These are phyloP conservation scores for Hybognathus amarus DNA, from an alignment of 2,797 vertebrate species.

Conservation along the genomic window DNA sequence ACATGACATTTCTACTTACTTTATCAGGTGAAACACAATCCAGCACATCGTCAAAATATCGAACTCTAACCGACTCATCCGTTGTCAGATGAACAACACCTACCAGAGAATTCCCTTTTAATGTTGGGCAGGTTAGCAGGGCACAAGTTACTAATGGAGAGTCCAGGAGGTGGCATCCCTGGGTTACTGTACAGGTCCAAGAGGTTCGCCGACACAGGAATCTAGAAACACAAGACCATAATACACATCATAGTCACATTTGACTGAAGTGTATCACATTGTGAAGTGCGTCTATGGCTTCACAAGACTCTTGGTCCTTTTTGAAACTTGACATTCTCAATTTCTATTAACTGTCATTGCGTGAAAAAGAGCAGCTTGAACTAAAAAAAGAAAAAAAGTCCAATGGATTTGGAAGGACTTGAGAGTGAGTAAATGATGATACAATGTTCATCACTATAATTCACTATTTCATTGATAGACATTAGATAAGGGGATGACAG, in stretches of 20 bases:
- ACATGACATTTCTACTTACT: neutral
- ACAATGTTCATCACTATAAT: neutral
- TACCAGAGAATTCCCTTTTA: slow-evolving; percentile 98
- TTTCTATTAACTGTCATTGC: neutral
- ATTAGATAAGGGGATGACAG: slow-evolving; percentile 10
- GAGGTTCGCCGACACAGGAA: slow-evolving; percentile 90
- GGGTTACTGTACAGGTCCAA: slow-evolving; percentile 95
- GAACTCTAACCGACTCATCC: neutral
- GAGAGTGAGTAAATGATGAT: neutral
- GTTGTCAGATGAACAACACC: slow-evolving; percentile 35
- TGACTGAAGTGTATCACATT: neutral
- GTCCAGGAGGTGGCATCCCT: slow-evolving; percentile 86
- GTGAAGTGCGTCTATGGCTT: neutral
- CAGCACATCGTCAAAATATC: slow-evolving; percentile 27
- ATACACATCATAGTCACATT: neutral
- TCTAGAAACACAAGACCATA: slow-evolving; percentile 71
- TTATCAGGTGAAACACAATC: neutral
- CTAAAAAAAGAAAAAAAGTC: neutral
- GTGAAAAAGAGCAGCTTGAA: neutral
- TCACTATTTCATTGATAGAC: neutral
- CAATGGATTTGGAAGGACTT: neutral
- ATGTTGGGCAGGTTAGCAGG: slow-evolving; percentile 95
- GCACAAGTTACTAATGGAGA: slow-evolving; percentile 95
- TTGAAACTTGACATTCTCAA: neutral
- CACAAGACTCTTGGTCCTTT: neutral